Evolutionary conservation across 2,888 invertebrate species (phyloP).

Genomic region (Lymantria dispar): DNA sequence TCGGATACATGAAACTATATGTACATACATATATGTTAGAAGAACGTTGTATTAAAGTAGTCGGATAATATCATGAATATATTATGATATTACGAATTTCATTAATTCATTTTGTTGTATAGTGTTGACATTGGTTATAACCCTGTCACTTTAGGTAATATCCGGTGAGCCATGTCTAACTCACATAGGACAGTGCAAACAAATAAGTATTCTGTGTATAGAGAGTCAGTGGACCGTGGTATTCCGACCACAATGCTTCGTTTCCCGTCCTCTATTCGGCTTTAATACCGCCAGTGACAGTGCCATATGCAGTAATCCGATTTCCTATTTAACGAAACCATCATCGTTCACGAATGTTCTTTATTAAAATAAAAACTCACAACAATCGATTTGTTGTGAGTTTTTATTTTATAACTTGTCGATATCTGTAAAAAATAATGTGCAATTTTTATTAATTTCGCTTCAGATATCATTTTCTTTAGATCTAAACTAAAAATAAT

Average conservation of each 20-base stretch:
- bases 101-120: slow-evolving; percentile 1
- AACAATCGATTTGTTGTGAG: too few relatives aligned
- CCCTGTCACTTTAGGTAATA: slow-evolving; percentile 15
- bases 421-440: too few relatives aligned
- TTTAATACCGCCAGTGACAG: slow-evolving; percentile 24
- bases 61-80: not conserved
- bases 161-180: slow-evolving; percentile 27
- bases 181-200: slow-evolving; percentile 26
- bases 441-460: too few relatives aligned
- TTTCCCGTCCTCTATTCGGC: slow-evolving; percentile 39
- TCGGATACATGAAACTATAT: slow-evolving; percentile 21
- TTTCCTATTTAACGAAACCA: slow-evolving; percentile 28
- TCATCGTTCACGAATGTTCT: not conserved
- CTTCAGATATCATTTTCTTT: too few relatives aligned
- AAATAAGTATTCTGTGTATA: slow-evolving; percentile 20
- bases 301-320: slow-evolving; percentile 40
- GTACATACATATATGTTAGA: slow-evolving; percentile 9
- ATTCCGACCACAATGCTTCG: slow-evolving; percentile 41
- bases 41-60: slow-evolving; percentile 4
- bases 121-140: slow-evolving; percentile 9
- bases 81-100: slow-evolving; percentile 2
- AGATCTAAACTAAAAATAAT: too few relatives aligned
- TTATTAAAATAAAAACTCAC: too few relatives aligned
- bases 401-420: too few relatives aligned
- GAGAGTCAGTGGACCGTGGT: slow-evolving; percentile 36